A percentile compares a stretch with the other conserved stretches of the same genome.
phyloP scores from a whole-genome alignment of 2,797 vertebrate genomes.

The Oreortyx pictus region DNA sequence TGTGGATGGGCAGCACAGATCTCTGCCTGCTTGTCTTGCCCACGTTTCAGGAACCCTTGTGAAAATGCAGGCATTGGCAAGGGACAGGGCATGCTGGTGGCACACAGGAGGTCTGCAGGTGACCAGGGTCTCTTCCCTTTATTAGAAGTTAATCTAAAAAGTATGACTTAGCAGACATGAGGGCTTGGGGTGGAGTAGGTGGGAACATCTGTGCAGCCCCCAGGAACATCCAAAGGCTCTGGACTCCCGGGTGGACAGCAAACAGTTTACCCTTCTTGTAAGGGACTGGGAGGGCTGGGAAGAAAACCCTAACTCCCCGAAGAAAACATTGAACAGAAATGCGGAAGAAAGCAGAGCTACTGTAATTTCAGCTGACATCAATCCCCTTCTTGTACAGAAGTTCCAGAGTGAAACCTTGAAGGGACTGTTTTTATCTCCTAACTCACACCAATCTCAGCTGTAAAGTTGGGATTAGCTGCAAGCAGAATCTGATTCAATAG shows the following conservation, averaged over 20 bases:
- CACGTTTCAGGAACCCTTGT: neutral
- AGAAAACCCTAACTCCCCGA: neutral
- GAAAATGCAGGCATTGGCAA: neutral
- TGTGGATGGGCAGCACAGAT: neutral
- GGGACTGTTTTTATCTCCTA: neutral
- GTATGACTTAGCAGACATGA: neutral
- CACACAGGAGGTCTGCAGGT: neutral
- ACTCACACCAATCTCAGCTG: neutral
- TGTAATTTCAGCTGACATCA: neutral
- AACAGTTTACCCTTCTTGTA: neutral
- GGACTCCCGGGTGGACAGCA: neutral
- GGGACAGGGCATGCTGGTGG: neutral
- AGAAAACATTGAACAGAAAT: neutral
- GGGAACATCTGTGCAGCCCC: neutral
- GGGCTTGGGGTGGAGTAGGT: neutral
- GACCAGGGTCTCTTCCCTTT: neutral
- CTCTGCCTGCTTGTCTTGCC: neutral
- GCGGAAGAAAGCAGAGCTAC: neutral
- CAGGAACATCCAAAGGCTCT: neutral
- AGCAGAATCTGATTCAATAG: neutral
- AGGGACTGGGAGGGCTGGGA: neutral
- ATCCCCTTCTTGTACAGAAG: neutral
- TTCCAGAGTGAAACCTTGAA: neutral
- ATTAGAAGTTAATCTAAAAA: neutral
- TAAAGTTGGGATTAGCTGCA: neutral